Percentiles rank a stretch among this genome's conserved stretches.
Conservation (phyloP, 2,888 invertebrate genomes). For the Lamellibrachia columna region DNA sequence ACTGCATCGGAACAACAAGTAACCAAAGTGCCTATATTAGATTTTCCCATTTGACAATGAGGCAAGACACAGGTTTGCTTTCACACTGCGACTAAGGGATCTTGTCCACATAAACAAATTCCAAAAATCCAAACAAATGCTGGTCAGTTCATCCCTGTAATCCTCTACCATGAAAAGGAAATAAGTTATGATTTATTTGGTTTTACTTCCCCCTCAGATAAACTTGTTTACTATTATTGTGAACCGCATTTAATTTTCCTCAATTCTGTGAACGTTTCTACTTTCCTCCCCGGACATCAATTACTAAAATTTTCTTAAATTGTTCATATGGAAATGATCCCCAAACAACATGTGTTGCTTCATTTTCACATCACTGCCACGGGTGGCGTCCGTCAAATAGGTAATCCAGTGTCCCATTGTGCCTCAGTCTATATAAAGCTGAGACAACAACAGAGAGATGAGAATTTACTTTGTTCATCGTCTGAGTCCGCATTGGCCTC, state of each 20-base stretch:
- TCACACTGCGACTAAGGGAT: not conserved
- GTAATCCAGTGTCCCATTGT: not conserved
- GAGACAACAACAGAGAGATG: slow-evolving; percentile 47
- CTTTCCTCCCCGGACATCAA: not conserved
- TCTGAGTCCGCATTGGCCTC: slow-evolving; percentile 81
- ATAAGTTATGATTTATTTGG: not conserved
- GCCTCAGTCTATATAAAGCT: slow-evolving; percentile 31
- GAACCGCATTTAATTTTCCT: too few species aligned
- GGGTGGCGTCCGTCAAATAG: not conserved
- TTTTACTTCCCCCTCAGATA: too few species aligned
- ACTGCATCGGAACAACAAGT: not conserved
- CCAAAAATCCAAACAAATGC: not conserved
- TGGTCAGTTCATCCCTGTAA: not conserved
- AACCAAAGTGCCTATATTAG: not conserved
- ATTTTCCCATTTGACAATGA: not conserved
- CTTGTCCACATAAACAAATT: not conserved
- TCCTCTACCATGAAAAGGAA: not conserved
- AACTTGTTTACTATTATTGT: too few species aligned
- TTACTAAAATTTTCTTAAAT: not conserved
- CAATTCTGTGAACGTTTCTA: too few species aligned
- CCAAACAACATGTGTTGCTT: not conserved
- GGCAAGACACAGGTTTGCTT: not conserved
- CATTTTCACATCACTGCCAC: not conserved
- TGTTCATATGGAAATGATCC: not conserved
- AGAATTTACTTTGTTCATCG: slow-evolving; percentile 65